phyloP scores from a whole-genome alignment of 2,113 vertebrate genomes.

The Notothenia coriiceps region DNA sequence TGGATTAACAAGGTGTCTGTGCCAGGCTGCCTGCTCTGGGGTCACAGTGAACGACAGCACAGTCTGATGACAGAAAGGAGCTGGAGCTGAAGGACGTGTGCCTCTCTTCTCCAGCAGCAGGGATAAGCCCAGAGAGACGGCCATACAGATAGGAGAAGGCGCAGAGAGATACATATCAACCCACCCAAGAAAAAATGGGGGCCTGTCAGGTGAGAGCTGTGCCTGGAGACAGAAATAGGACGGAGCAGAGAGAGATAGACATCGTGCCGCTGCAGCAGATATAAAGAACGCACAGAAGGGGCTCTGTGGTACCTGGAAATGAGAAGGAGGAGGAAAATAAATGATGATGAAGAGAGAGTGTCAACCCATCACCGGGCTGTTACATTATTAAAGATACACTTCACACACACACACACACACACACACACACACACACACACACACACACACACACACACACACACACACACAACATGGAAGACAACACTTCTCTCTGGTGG shows the following conservation, averaged over 20 bases:
- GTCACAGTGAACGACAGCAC: constrained; percentile 16
- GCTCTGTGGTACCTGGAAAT: constrained; percentile 1
- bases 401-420: not conserved
- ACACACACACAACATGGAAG: constrained; percentile 39
- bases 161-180: constrained; percentile 35
- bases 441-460: not conserved
- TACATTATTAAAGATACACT: constrained; percentile 68
- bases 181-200: constrained; percentile 17
- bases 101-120: constrained; percentile 3
- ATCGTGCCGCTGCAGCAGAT: constrained; percentile 6
- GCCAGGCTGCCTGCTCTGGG: not conserved
- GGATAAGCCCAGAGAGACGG: constrained; percentile 44
- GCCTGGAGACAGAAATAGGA: constrained; percentile 16
- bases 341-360: constrained; percentile 36
- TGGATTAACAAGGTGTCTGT: constrained; percentile 21
- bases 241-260: constrained; percentile 19
- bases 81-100: constrained; percentile 8
- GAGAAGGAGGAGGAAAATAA: constrained; percentile 21
- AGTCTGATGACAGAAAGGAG: constrained; percentile 17
- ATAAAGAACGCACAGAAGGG: constrained; percentile 4
- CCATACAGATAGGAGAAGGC: constrained; percentile 36
- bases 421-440: too few species aligned
- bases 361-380: constrained; percentile 43
- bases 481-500: not conserved
- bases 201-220: constrained; percentile 17